Evolutionary conservation across 2,113 vertebrate species (phyloP).

Genomic region (Ophiodon elongatus): DNA sequence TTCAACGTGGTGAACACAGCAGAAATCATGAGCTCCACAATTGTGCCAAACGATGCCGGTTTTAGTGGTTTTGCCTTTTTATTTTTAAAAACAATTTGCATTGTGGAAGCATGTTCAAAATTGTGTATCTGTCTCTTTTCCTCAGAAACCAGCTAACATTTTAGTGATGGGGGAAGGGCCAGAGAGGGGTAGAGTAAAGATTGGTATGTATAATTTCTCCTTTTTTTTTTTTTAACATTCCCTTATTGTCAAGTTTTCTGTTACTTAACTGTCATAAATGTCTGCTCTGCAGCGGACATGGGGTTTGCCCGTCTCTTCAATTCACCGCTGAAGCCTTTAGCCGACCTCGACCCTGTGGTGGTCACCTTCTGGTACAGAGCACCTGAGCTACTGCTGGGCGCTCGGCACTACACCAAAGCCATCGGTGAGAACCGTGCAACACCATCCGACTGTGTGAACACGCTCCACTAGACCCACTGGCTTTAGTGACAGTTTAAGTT

Average conservation of each 20-base stretch:
- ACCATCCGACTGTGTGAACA: slow-evolving; percentile 22
- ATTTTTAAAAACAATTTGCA: not conserved
- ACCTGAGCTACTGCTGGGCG: slow-evolving; percentile 97
- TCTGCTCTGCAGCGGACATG: slow-evolving; percentile 92
- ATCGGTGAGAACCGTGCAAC: slow-evolving; percentile 88
- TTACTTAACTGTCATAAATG: not conserved
- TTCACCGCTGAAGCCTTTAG: slow-evolving; percentile 99
- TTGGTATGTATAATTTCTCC: slow-evolving; percentile 87
- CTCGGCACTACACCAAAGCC: slow-evolving; percentile 99
- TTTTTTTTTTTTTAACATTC: not conserved
- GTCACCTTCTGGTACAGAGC: slow-evolving; percentile 99
- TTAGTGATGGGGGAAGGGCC: slow-evolving; percentile 99
- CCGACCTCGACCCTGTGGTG: slow-evolving; percentile 99
- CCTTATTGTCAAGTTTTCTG: not conserved
- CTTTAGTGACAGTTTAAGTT: not conserved
- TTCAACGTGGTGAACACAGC: not conserved
- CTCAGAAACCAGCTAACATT: slow-evolving; percentile 99
- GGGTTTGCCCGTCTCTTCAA: slow-evolving; percentile 99
- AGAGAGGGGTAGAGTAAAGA: slow-evolving; percentile 99
- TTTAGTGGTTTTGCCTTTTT: not conserved
- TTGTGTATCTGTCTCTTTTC: slow-evolving; percentile 36
- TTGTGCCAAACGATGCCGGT: slow-evolving; percentile 7
- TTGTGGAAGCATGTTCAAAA: slow-evolving; percentile 7
- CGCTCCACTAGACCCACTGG: not conserved
- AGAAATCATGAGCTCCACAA: not conserved